These are phyloP conservation scores for Tholera decimalis DNA, from an alignment of 2,888 invertebrate species.

Conservation along the genomic window DNA sequence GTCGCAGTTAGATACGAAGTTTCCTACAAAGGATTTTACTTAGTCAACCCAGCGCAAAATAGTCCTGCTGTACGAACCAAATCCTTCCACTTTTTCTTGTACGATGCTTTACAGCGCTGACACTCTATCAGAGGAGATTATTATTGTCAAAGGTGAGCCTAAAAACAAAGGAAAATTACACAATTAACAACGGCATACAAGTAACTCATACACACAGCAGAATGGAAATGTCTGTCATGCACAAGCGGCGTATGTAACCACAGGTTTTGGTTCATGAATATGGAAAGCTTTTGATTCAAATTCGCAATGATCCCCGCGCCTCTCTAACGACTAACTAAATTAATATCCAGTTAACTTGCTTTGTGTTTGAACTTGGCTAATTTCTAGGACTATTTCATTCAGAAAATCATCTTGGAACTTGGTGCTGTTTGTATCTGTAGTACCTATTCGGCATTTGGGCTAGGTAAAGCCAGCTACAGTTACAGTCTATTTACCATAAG, in stretches of 20 bases:
- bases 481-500: too few relatives aligned
- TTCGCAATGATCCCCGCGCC: conserved; percentile 58
- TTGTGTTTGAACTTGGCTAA: conserved; percentile 24
- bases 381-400: not conserved
- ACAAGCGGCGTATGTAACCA: conserved; percentile 44
- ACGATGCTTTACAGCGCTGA: too few relatives aligned
- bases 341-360: conserved; percentile 52
- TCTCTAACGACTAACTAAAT: conserved; percentile 65
- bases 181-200: conserved; percentile 5
- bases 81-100: too few relatives aligned
- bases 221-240: conserved; percentile 29
- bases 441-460: too few relatives aligned
- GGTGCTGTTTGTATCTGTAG: not conserved
- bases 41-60: too few relatives aligned
- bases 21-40: too few relatives aligned
- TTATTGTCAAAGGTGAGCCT: too few relatives aligned
- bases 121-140: too few relatives aligned
- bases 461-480: too few relatives aligned
- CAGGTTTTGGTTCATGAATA: conserved; percentile 60
- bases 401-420: not conserved
- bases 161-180: too few relatives aligned
- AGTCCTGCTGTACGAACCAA: too few relatives aligned
- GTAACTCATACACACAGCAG: not conserved
- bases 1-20: too few relatives aligned
- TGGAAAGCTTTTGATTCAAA: conserved; percentile 62